Base-by-base conservation (phyloP, 2,888 invertebrate species). In the Entomobrya multifasciata region DNA sequence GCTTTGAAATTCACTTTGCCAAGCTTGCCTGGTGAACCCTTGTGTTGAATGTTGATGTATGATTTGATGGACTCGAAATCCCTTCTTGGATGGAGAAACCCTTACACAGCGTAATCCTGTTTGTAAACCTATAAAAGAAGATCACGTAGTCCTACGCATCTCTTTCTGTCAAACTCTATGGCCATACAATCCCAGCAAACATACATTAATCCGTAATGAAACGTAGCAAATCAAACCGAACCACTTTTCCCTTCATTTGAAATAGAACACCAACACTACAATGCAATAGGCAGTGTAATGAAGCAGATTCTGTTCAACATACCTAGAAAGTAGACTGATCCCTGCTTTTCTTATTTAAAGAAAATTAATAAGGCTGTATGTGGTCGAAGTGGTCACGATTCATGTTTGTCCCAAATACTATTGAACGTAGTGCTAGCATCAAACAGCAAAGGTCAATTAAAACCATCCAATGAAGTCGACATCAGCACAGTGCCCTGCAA, bases 291-390 rank as follows among this genome's bases (percentile, higher is more conserved):
- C n/a, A n/a, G n/a, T n/a, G n/a, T n/a, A n/a, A n/a, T n/a, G n/a
- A n/a, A n/a, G n/a, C n/a, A n/a, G n/a, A n/a, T 10, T 41, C 25
- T 36, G 4, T n/a, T 11, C n/a, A 17, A 11, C 41, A 65, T 17
- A 57, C 25, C 22, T 25, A 10, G 27, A 8, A 15, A 3, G 1
- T 62, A n/a, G n/a, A n/a, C n/a, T n/a, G 8, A 11, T n/a, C 15
- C n/a, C n/a, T 11, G 41, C 4, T 65, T 20, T 65, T n/a, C n/a
- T 41, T 41, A 65, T 20, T 65, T 36, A 20, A n/a, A 20, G 36
- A 65, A 36, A 41, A 6, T 2, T 57, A 57, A 57, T 57, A 57
- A 57, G 57, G 25, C 25, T 65, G n/a, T n/a, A n/a, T n/a, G 65
- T 41, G 65, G 41, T 41, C 65, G 41, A 25, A 41, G 41, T 11